Evolutionary conservation across 2,113 vertebrate genomes (phyloP).

Genomic region (Saimiri boliviensis): DNA sequence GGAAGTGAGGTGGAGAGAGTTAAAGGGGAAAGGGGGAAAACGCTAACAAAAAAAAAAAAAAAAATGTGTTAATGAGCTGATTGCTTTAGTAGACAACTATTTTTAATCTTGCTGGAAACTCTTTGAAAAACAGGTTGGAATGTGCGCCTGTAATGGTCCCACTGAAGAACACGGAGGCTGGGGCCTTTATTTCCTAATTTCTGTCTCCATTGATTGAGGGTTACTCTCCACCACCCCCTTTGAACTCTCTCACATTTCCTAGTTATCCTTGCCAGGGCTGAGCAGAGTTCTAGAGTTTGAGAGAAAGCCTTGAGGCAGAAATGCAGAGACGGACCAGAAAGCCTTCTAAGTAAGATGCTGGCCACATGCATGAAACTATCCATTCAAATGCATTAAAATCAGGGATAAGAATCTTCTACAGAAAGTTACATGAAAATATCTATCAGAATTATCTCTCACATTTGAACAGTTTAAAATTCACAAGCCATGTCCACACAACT

Average conservation of each 20-base stretch:
- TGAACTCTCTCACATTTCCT: neutral
- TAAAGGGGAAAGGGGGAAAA: neutral
- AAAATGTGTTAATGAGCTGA: neutral
- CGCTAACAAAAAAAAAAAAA: too few relatives aligned
- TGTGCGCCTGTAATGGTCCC: neutral
- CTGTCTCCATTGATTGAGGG: neutral
- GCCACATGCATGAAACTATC: neutral
- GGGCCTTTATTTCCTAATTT: neutral
- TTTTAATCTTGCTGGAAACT: neutral
- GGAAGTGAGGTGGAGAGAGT: neutral
- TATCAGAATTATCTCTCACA: constrained; percentile 21
- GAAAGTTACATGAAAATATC: neutral
- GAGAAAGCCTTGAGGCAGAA: neutral
- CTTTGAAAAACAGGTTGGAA: neutral
- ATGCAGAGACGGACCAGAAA: neutral
- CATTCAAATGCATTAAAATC: neutral
- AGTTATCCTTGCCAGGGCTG: neutral
- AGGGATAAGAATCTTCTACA: neutral
- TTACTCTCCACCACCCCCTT: neutral
- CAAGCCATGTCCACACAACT: neutral
- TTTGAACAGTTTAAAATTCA: constrained; percentile 43
- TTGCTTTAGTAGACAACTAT: neutral
- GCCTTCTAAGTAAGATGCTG: neutral
- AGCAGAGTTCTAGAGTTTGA: neutral
- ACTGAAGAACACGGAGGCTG: neutral